Conservation (phyloP, 2,797 vertebrate genomes). For the Echeneis naucrates region DNA sequence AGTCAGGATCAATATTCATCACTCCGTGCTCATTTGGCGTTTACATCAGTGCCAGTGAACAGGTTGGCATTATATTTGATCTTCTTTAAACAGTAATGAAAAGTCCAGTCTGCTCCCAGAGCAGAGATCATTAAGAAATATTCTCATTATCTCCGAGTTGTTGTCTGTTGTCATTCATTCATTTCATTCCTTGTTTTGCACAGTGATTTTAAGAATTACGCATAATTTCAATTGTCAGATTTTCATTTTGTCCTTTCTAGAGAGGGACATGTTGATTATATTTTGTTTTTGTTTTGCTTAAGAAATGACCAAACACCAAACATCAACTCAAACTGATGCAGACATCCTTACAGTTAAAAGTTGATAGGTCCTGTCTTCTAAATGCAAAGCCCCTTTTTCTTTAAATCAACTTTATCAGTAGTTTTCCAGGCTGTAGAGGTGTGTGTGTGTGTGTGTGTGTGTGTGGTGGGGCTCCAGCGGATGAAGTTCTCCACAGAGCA, state of each 20-base stretch:
- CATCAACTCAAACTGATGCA: no score
- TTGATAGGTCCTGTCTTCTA: not conserved
- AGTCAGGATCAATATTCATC: not conserved
- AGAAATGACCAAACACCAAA: not conserved
- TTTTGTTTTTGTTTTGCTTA: no score
- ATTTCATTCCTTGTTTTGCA: not conserved
- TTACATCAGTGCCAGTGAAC: no score
- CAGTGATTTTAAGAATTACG: not conserved
- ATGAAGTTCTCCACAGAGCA: constrained; percentile 44
- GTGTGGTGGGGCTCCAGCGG: not conserved
- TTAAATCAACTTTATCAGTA: no score
- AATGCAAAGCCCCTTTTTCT: not conserved
- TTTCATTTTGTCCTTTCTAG: no score
- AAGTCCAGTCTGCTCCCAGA: no score
- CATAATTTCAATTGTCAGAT: no score
- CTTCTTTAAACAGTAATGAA: no score
- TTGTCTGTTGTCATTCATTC: not conserved
- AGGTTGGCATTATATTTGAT: no score
- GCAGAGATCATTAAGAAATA: not conserved
- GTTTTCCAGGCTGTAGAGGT: no score
- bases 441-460: no score
- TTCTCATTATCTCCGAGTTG: not conserved
- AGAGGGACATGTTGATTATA: not conserved
- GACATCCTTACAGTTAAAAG: not conserved
- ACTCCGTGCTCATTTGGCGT: not conserved